Base-by-base conservation (phyloP, 2,888 invertebrate species). In the Arge pagana region DNA sequence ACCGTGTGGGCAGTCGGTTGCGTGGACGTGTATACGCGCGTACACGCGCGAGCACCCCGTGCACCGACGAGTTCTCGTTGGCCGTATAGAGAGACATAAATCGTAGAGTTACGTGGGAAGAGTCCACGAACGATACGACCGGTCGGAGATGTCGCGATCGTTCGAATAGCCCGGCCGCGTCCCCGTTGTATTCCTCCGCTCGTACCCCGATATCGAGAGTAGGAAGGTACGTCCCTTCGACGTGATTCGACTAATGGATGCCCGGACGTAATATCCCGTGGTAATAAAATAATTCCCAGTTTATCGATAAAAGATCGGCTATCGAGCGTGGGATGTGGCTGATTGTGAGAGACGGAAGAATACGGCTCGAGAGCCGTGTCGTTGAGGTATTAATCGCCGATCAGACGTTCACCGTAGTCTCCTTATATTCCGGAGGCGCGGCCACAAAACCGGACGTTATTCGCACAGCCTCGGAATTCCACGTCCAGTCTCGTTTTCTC, bases 241-340 rank as follows among this genome's bases (percentile, higher is more conserved):
- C 21, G 33, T 45, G 35, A 45, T 45, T 45, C 33, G 45, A 33
- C 33, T 45, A 35, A 45, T 45, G 45, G 45, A 16, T 45, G 23
- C 23, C 24, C 15, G 31, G 24, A n/a, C n/a, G 16, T 33, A 33
- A 33, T 45, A 33, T 11, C 6, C 8, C 45, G 7, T 11, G 11
- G 23, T 42, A 42, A 42, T 42, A 42, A 42, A 42, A 42, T 42
- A 42, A 42, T 30, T 42, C 30, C 13, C 42, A 3, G 6, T 28
- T 16, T 30, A 21, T 8, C 18, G 19, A 19, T 30, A 11, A 13
- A 19, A n/a, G n/a, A n/a, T n/a, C n/a, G n/a, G n/a, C n/a, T n/a
- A n/a, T n/a, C n/a, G n/a, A n/a, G n/a, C n/a, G n/a, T n/a, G n/a
- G n/a, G n/a, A n/a, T n/a, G n/a, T n/a, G n/a, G n/a, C n/a, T n/a